These are phyloP conservation scores for Bactericera cockerelli DNA, from an alignment of 1,140 invertebrate genomes.

Conservation along the genomic window DNA sequence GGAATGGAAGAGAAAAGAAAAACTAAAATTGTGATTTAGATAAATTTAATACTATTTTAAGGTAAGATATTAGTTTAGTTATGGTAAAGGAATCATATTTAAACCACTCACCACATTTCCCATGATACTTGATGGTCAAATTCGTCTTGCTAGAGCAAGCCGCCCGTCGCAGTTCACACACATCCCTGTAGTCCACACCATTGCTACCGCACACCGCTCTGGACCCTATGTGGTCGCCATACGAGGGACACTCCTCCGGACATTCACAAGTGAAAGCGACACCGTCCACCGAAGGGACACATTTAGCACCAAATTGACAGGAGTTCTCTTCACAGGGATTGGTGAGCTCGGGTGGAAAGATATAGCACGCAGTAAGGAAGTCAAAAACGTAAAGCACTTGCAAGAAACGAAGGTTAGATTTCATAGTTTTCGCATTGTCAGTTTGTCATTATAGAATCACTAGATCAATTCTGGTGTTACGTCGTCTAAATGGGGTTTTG, in stretches of 20 bases:
- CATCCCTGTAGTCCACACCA: constrained; percentile 53
- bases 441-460: no score
- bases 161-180: constrained; percentile 63
- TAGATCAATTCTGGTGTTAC: no score
- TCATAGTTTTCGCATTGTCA: no score
- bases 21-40: no score
- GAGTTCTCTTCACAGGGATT: constrained; percentile 13
- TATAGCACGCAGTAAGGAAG: constrained; percentile 11
- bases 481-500: no score
- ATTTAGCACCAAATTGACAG: constrained; percentile 15
- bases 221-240: constrained; percentile 19
- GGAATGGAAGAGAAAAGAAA: no score
- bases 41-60: no score
- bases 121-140: constrained; percentile 70
- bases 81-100: no score
- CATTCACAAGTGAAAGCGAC: constrained; percentile 10
- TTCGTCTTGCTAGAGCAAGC: constrained; percentile 55
- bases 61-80: no score
- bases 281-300: constrained; percentile 12
- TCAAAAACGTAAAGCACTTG: background rate
- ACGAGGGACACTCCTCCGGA: constrained; percentile 17
- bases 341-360: constrained; percentile 14
- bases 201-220: constrained; percentile 55
- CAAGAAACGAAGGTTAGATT: background rate
- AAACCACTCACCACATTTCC: constrained; percentile 74